Evolutionary conservation across 1,140 invertebrate genomes (phyloP), one percentile per base, ranked within the genome.

Genomic region (Drosophila pectinifera): DNA sequence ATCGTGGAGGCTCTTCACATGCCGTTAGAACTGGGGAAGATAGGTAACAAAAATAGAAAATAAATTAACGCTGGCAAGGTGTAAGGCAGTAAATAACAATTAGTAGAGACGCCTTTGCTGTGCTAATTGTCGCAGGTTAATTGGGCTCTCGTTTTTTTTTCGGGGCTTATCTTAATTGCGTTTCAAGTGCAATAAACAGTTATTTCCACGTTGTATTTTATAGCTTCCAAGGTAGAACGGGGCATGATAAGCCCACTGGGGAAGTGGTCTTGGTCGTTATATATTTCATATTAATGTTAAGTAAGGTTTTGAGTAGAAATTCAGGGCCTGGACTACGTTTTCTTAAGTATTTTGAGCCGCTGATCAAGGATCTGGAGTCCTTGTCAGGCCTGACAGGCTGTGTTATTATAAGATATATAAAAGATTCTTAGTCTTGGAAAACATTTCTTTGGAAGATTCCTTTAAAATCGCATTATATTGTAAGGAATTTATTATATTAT

Each of bases 111-210:
- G 64, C 26, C 45, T 39, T 46, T 76, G 80, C 64, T 76, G 80
- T 76, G 72, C 76, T 81, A 76, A 81, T 81, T 82, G 74, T 53
- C 43, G 46, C 42, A 42, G 62, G 56, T 75, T 72, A 69, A 76
- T 79, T 79, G 73, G 72, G 67, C 46, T 62, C 55, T 74, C 46
- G 48, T 31, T 26, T 31, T 20, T 57, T 57, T 26, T 28, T 34
- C 2, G 51, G 42, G 63, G 73, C 63, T 90, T 89, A 89, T 89
- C 84, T 89, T 80, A 89, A 89, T 90, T 89, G 63, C 72, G 68
- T 49, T 56, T 53, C 80, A 73, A 90, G 80, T 84, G 45, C 80
- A 63, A 89, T 89, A 89, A 89, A 89, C 70, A 59, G 36, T 54
- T 41, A 73, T 61, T 73, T 80, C 59, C 28, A 56, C 24, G 20